Conservation (phyloP, 1,140 invertebrate genomes). For the Hypsibius dujardini region DNA sequence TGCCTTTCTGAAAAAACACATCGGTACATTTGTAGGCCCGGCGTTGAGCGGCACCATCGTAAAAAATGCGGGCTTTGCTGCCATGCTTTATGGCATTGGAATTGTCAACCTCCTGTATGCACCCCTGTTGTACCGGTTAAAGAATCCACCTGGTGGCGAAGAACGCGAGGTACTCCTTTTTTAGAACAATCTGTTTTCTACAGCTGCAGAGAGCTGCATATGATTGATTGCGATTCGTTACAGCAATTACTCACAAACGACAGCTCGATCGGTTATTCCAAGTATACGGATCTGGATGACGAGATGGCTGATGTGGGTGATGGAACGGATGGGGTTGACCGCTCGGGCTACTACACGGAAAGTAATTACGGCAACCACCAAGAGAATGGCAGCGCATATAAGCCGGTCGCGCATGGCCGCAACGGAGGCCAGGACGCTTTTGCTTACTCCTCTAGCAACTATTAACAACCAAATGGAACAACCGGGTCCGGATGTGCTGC, state of each 20-base stretch:
- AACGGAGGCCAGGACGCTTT: no score
- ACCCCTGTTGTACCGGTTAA: slow-evolving; percentile 67
- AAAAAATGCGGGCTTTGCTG: slow-evolving; percentile 58
- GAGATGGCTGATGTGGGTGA: not conserved
- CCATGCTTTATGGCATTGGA: slow-evolving; percentile 85
- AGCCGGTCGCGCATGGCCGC: no score
- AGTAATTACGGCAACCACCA: no score
- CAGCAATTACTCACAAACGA: not conserved
- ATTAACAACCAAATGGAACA: no score
- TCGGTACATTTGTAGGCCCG: no score
- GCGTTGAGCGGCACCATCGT: slow-evolving; percentile 73
- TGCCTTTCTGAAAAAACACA: slow-evolving; percentile 21
- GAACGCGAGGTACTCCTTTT: slow-evolving; percentile 86
- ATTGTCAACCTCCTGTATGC: slow-evolving; percentile 85
- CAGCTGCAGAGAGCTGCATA: no score
- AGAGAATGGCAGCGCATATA: no score
- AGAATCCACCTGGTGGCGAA: slow-evolving; percentile 73
- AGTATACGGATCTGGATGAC: slow-evolving; percentile 1
- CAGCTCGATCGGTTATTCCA: not conserved
- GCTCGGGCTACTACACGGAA: no score
- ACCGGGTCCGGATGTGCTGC: no score
- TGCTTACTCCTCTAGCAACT: no score
- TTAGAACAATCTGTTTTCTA: no score
- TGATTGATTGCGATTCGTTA: not conserved
- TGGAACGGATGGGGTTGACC: not conserved